Conservation (phyloP, 2,113 vertebrate genomes). For the Esox niger region DNA sequence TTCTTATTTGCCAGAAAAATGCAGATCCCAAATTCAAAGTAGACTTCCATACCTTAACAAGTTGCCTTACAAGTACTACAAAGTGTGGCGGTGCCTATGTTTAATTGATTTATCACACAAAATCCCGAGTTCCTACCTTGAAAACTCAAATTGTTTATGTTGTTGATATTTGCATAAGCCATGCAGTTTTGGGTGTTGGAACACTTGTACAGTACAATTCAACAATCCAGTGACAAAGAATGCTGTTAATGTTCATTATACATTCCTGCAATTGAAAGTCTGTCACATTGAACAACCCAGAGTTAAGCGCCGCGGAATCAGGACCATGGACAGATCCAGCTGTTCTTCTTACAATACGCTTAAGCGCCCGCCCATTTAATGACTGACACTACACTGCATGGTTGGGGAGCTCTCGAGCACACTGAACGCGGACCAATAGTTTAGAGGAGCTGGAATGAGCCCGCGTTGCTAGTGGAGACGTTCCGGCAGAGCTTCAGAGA, state of each 20-base stretch:
- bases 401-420: constrained; percentile 13
- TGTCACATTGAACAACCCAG: neutral
- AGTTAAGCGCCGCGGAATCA: constrained; percentile 15
- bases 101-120: too few species aligned
- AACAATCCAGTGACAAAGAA: neutral
- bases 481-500: constrained; percentile 54
- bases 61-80: too few species aligned
- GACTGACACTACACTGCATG: constrained; percentile 30
- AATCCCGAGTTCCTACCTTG: too few species aligned
- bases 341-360: neutral
- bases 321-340: constrained; percentile 67
- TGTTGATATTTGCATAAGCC: neutral
- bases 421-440: constrained; percentile 54
- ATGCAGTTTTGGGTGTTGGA: neutral
- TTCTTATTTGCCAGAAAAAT: too few species aligned
- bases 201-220: too few species aligned
- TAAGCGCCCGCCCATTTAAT: constrained; percentile 46
- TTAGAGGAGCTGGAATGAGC: constrained; percentile 30
- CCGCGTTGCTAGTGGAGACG: constrained; percentile 54
- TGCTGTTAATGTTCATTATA: constrained; percentile 2
- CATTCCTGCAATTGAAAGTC: neutral
- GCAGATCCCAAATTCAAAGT: too few species aligned
- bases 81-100: too few species aligned
- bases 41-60: too few species aligned
- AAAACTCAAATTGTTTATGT: too few species aligned